Base-by-base conservation (phyloP, 2,797 vertebrate genomes). In the Enteromius fasciolatus region DNA sequence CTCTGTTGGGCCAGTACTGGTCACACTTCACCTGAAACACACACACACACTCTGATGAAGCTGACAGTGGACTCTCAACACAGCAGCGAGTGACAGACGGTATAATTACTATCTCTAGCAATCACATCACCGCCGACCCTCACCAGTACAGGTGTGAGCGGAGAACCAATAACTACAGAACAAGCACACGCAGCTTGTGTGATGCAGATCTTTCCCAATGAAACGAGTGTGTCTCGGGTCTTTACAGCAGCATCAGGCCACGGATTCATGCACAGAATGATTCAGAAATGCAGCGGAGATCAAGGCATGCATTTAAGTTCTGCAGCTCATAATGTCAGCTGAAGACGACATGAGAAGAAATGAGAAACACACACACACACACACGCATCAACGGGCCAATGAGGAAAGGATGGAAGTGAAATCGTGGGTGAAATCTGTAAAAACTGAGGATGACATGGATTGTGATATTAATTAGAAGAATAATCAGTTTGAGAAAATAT, bases 1-100 rank as follows among this genome's bases (percentile, higher is more conserved):
- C 98, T 94, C 39, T 41, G 39, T 41, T 41, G 9, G 39, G 39
- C 98, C 98, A 99, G 86, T 99, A 99, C 11, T 99, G 98, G 93
- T 99, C 98, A 93, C 98, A 99, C 89, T 99, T 99, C 66, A 99
- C 97, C 98, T 99, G 91, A 84, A 75, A 80, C 72, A 85, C 41
- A 84, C 81, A 79, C 83, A 31, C 23, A 64, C 41, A 9, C 36
- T 9, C 36, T 39, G 39, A 41, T 41, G 39, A 41, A 41, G 39
- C 39, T 41, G 39, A 41, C 39, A 41, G 39, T 10, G 8, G 36
- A 39, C 36, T 39, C 80, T 84, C 78, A 90, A 91, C 89, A 57
- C 78, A 44, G 85, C 87, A 90, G 91, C 82, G 87, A 91, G 88
- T 87, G 91, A 91, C 87, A 88, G 83, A 87, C 80, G 89, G 90